A percentile compares a stretch with the other conserved stretches of the same genome.
Conservation (phyloP, 2,113 vertebrate species). For the Crotalus horridus region DNA sequence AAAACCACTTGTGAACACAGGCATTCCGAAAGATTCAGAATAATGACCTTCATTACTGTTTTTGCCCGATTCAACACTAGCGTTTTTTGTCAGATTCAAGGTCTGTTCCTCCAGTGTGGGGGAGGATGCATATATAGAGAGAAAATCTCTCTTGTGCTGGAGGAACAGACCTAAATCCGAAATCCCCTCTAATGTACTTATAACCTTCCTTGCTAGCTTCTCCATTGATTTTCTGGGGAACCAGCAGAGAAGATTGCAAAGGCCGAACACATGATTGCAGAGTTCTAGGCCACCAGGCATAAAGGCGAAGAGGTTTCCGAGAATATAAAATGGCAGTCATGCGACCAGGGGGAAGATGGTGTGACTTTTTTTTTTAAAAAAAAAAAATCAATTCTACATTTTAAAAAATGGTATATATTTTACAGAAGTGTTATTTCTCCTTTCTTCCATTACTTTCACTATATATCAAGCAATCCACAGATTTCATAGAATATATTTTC, state of each 20-base stretch:
- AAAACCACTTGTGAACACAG: background rate
- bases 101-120: background rate
- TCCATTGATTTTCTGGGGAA: background rate
- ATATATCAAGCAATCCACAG: slow-evolving; percentile 4
- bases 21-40: background rate
- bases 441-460: background rate
- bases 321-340: background rate
- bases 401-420: background rate
- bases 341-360: background rate
- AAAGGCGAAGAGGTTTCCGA: background rate
- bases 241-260: background rate
- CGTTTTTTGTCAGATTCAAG: background rate
- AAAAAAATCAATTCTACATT: slow-evolving; percentile 28
- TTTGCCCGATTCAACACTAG: background rate
- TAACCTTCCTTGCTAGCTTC: background rate
- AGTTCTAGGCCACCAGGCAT: background rate
- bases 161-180: background rate
- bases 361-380: background rate
- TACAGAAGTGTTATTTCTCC: background rate
- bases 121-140: background rate
- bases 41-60: background rate
- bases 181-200: background rate
- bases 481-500: background rate
- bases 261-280: background rate
- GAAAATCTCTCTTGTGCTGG: background rate